phyloP scores from a whole-genome alignment of 1,140 invertebrate species.

The Aphelenchoides besseyi region DNA sequence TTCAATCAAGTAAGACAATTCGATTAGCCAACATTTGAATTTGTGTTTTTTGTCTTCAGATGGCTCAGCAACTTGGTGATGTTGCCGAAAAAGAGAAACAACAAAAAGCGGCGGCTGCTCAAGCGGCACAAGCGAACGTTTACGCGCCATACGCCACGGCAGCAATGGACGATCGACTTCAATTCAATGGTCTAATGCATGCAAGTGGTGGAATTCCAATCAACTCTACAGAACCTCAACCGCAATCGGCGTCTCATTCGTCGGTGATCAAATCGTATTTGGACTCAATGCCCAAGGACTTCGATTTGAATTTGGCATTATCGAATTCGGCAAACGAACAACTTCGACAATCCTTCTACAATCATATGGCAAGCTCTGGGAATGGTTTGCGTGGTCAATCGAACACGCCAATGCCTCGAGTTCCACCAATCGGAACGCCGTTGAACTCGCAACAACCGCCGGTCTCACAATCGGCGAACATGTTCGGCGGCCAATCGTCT shows the following conservation, averaged over 20 bases:
- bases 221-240: not conserved
- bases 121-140: not conserved
- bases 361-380: not conserved
- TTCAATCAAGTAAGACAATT: slow-evolving; percentile 3
- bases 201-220: not conserved
- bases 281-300: slow-evolving; percentile 18
- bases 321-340: not conserved
- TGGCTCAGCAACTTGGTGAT: slow-evolving; percentile 15
- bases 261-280: slow-evolving; percentile 9
- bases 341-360: slow-evolving; percentile 6
- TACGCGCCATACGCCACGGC: not conserved
- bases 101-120: not conserved
- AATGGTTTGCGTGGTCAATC: not conserved
- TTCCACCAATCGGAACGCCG: not conserved
- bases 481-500: too few species aligned
- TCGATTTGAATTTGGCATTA: not conserved
- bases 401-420: too few species aligned
- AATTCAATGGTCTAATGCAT: not conserved
- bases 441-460: not conserved
- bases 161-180: not conserved
- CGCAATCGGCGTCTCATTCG: not conserved
- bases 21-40: not conserved
- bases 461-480: too few species aligned
- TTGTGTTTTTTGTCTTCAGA: not conserved
- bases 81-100: slow-evolving; percentile 21